Conservation (phyloP, 2,888 invertebrate species). For the Palloptera scutellata region DNA sequence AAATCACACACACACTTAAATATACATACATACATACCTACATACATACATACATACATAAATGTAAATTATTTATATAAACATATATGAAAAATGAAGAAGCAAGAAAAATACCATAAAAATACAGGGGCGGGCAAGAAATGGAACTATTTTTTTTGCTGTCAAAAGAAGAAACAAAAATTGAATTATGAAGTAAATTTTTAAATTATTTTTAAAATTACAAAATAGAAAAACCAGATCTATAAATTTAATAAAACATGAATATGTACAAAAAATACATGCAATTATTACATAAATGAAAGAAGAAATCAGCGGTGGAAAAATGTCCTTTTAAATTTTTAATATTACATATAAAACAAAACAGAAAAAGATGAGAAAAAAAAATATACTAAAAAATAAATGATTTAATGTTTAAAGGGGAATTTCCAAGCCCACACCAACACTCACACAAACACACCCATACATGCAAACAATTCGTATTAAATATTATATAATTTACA, state of each 20-base stretch:
- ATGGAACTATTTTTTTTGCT: constrained; percentile 21
- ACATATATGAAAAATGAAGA: not conserved
- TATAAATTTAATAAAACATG: constrained; percentile 25
- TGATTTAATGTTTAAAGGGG: no score
- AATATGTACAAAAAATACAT: constrained; percentile 46
- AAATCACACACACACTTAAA: no score
- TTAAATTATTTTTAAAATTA: no score
- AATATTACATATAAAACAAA: not conserved
- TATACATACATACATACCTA: no score
- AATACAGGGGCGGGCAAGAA: constrained; percentile 38
- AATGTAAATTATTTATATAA: not conserved
- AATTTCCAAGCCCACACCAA: no score
- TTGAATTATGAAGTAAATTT: no score
- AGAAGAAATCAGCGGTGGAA: not conserved
- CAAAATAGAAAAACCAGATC: not conserved
- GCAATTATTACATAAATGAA: constrained; percentile 47
- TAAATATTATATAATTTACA: no score
- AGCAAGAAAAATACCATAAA: not conserved
- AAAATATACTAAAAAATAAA: no score
- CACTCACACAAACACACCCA: no score
- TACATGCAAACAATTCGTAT: no score
- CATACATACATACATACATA: no score
- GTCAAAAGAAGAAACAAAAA: not conserved
- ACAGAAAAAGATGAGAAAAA: no score
- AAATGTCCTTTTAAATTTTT: constrained; percentile 3